phyloP scores from a whole-genome alignment of 92 coral and sea anemone genomes.

The Blastomussa wellsi region DNA sequence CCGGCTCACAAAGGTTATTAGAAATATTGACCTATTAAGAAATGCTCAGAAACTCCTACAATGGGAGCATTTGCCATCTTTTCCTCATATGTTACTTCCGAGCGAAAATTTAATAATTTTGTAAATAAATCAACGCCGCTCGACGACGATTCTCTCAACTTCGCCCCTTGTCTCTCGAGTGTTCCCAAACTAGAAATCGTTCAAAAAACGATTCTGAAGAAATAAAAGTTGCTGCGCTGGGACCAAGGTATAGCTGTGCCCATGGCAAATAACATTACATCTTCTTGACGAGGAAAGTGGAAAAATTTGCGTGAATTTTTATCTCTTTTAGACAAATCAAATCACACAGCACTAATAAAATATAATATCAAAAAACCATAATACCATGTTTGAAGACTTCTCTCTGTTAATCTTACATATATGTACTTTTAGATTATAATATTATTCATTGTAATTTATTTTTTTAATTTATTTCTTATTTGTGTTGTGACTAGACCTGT shows the following conservation, averaged over 20 bases:
- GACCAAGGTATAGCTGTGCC: background rate
- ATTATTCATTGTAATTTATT: no score
- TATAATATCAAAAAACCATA: no score
- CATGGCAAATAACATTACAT: background rate
- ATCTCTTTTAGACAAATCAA: background rate
- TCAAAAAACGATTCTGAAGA: background rate
- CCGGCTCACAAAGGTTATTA: background rate
- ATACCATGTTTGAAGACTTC: no score
- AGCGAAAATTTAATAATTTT: background rate
- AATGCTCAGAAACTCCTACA: background rate
- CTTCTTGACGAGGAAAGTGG: background rate
- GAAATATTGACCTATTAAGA: background rate
- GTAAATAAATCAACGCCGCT: no score
- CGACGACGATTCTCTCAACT: background rate
- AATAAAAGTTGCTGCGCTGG: background rate
- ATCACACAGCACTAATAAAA: no score
- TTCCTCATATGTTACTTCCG: no score
- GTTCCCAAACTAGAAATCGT: background rate
- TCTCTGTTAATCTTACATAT: no score
- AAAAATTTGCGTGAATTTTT: background rate
- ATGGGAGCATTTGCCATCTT: background rate
- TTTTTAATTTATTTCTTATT: no score
- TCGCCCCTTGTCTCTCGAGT: background rate
- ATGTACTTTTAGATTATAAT: no score
- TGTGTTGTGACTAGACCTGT: no score